Percentiles rank a stretch among this genome's conserved stretches.
These are phyloP conservation scores for Heteromyza rotundicornis DNA, from an alignment of 2,888 invertebrate genomes.

Conservation along the genomic window DNA sequence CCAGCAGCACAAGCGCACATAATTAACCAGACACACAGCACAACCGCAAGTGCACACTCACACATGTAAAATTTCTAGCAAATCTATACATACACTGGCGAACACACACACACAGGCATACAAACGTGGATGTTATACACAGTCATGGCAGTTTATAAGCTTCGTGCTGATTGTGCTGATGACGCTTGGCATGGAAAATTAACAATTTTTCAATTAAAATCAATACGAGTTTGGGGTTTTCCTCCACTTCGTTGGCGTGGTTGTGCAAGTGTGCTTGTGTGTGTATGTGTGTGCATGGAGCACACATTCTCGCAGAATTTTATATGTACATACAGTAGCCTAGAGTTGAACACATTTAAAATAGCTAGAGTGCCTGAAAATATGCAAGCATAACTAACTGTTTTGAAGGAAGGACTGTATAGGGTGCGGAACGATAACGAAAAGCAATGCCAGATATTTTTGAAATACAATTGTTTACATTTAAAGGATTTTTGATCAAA, in stretches of 20 bases:
- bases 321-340: not conserved
- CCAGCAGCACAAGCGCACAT: slow-evolving; percentile 17
- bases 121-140: not conserved
- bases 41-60: slow-evolving; percentile 2
- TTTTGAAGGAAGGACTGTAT: not conserved
- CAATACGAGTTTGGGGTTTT: slow-evolving; percentile 49
- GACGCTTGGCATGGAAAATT: slow-evolving; percentile 57
- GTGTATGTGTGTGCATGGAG: no score
- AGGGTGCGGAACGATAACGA: no score
- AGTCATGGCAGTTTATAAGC: slow-evolving; percentile 19
- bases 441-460: no score
- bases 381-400: slow-evolving; percentile 38
- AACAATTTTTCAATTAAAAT: slow-evolving; percentile 64
- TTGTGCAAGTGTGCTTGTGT: not conserved
- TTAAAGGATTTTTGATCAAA: no score
- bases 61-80: slow-evolving; percentile 3
- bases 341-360: slow-evolving; percentile 42
- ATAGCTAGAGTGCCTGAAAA: slow-evolving; percentile 54
- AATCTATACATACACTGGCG: not conserved
- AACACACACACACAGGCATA: slow-evolving; percentile 1
- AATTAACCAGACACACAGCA: slow-evolving; percentile 25
- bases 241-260: not conserved
- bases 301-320: not conserved
- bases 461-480: no score
- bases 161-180: slow-evolving; percentile 27